These are phyloP conservation scores for Fragum whitleyi DNA, from an alignment of 2,888 invertebrate genomes.

Conservation along the genomic window DNA sequence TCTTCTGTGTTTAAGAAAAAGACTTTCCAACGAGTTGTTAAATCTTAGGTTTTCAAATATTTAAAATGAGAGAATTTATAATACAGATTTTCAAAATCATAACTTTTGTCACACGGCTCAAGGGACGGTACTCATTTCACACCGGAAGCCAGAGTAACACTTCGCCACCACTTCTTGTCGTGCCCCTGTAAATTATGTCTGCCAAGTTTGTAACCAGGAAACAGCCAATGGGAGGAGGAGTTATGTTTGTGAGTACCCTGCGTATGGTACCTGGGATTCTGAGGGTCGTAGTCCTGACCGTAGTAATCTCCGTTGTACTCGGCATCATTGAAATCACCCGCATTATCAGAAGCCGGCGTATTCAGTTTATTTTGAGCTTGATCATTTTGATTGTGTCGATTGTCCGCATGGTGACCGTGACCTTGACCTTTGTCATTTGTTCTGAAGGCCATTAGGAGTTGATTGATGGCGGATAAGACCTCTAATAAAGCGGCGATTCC, in stretches of 20 bases:
- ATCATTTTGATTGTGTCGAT: background rate
- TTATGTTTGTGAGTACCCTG: conserved; percentile 47
- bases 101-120: background rate
- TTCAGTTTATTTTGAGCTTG: conserved; percentile 8
- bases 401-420: background rate
- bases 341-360: background rate
- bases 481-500: conserved; percentile 37
- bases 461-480: conserved; percentile 34
- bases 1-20: too few relatives aligned
- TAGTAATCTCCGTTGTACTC: conserved; percentile 47
- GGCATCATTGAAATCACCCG: conserved; percentile 19
- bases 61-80: too few relatives aligned
- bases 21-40: too few relatives aligned
- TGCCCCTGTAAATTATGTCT: conserved; percentile 55
- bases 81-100: too few relatives aligned
- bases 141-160: conserved; percentile 48
- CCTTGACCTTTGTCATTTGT: conserved; percentile 26
- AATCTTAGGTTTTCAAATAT: too few relatives aligned
- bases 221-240: conserved; percentile 30
- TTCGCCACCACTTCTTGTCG: conserved; percentile 59
- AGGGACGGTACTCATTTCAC: background rate
- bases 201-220: conserved; percentile 56
- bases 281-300: conserved; percentile 48
- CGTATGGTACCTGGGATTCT: conserved; percentile 45
- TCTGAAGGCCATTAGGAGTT: conserved; percentile 42